Evolutionary conservation across 2,888 invertebrate species (phyloP).

Genomic region (Xylota sylvarum): DNA sequence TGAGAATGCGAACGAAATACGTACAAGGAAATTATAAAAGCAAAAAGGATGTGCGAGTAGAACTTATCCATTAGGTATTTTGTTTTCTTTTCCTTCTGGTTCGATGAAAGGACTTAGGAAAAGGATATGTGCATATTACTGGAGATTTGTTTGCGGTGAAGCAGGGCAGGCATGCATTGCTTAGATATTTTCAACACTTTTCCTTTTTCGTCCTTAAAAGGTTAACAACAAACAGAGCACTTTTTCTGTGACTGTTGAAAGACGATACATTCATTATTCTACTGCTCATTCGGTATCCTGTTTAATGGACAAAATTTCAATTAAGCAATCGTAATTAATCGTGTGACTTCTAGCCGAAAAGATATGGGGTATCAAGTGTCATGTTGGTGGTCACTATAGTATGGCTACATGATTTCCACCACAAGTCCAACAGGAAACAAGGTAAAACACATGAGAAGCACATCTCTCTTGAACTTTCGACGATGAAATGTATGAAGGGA

Average conservation of each 20-base stretch:
- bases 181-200: no score
- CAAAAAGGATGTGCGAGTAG: slow-evolving; percentile 20
- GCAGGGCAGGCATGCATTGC: no score
- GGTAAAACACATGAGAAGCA: slow-evolving; percentile 2
- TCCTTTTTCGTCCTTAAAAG: no score
- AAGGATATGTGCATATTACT: slow-evolving; percentile 1
- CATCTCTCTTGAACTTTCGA: slow-evolving; percentile 1
- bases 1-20: slow-evolving; percentile 37
- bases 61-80: slow-evolving; percentile 52
- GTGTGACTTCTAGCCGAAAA: slow-evolving; percentile 34
- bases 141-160: not conserved
- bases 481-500: not conserved
- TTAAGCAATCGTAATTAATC: slow-evolving; percentile 71
- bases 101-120: slow-evolving; percentile 23
- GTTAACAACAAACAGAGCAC: no score
- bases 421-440: not conserved
- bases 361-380: slow-evolving; percentile 55
- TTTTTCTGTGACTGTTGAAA: no score
- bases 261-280: slow-evolving; percentile 51
- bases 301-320: slow-evolving; percentile 60
- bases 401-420: not conserved
- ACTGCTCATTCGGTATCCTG: slow-evolving; percentile 25
- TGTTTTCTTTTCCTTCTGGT: not conserved
- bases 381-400: slow-evolving; percentile 24
- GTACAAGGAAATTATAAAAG: slow-evolving; percentile 36